These are phyloP conservation scores for Epizoanthus stellaris DNA, from an alignment of 92 coral and sea anemone genomes.

Conservation along the genomic window DNA sequence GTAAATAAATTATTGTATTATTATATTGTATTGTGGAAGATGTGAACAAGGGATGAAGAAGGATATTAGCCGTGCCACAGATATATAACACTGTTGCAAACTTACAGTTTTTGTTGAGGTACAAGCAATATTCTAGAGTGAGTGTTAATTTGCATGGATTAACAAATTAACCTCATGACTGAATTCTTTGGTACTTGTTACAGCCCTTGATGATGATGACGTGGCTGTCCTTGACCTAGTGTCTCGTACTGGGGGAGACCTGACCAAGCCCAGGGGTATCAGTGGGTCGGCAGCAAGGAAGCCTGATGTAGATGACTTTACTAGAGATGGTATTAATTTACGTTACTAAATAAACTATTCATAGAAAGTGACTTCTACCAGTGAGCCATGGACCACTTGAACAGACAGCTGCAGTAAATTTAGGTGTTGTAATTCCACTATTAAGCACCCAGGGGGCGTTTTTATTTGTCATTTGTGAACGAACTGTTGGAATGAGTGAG, in stretches of 20 bases:
- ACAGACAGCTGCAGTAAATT: neutral
- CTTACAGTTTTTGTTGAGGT: too few species aligned
- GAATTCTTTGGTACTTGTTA: neutral
- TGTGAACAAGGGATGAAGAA: too few species aligned
- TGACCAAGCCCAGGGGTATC: constrained; percentile 71
- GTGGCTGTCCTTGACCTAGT: constrained; percentile 93
- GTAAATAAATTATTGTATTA: too few species aligned
- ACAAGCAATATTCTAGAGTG: too few species aligned
- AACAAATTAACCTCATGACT: neutral
- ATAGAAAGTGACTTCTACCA: neutral
- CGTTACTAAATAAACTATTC: neutral
- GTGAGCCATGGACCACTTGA: neutral
- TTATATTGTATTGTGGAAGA: too few species aligned
- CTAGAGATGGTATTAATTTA: constrained; percentile 79
- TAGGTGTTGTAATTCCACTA: too few species aligned
- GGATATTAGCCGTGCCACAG: too few species aligned
- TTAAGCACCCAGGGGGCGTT: too few species aligned
- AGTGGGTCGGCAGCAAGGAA: constrained; percentile 82
- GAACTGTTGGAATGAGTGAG: too few species aligned
- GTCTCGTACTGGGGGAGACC: constrained; percentile 82
- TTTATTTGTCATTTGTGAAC: too few species aligned
- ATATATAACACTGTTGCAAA: too few species aligned
- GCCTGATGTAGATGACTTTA: constrained; percentile 83
- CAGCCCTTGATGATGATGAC: constrained; percentile 93
- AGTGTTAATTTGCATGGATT: too few species aligned